Percentiles rank a stretch among this genome's conserved stretches.
These are phyloP conservation scores for Frieseomelitta varia DNA, from an alignment of 1,140 invertebrate genomes.

Conservation along the genomic window DNA sequence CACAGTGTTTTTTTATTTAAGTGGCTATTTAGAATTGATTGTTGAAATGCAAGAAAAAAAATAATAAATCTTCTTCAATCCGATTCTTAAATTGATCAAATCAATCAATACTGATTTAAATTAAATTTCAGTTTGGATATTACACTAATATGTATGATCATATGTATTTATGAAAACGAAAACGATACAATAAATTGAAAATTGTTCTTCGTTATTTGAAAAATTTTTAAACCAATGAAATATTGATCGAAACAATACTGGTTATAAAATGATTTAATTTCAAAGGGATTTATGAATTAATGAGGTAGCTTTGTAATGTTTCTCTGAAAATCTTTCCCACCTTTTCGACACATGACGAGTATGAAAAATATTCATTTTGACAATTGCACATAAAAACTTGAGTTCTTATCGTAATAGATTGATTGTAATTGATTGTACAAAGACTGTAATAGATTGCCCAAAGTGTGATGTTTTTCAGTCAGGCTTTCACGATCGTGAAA, in stretches of 20 bases:
- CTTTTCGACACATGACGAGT: background rate
- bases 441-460: background rate
- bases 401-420: too few relatives aligned
- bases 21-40: background rate
- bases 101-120: background rate
- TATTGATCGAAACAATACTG: too few relatives aligned
- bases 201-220: background rate
- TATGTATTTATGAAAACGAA: background rate
- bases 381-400: background rate
- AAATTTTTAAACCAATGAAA: background rate
- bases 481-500: background rate
- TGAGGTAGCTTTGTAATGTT: background rate
- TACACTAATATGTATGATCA: background rate
- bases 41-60: background rate
- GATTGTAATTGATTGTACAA: background rate
- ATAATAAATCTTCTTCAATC: background rate
- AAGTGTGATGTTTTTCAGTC: background rate
- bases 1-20: background rate
- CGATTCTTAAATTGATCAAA: background rate
- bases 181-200: constrained; percentile 1
- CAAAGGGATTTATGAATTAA: background rate
- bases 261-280: background rate
- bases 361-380: background rate
- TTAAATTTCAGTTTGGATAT: background rate
- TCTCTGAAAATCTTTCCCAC: background rate